These are phyloP conservation scores for Colostygia pectinataria DNA, from an alignment of 2,888 invertebrate species.

Conservation along the genomic window DNA sequence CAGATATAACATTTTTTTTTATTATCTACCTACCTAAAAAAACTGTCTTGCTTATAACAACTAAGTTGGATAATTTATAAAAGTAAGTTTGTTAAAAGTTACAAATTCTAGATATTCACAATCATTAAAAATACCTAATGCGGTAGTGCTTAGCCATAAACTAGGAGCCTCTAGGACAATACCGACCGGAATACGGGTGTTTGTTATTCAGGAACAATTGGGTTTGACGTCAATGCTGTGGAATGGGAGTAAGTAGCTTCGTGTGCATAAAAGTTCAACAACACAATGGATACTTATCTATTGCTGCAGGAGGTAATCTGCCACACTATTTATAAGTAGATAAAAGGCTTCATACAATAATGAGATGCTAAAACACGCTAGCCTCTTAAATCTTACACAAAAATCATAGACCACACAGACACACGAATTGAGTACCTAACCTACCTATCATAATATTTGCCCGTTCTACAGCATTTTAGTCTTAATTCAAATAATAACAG, in stretches of 20 bases:
- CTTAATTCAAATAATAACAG: too few relatives aligned
- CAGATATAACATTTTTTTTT: too few relatives aligned
- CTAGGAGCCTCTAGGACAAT: constrained; percentile 28
- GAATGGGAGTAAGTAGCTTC: constrained; percentile 42
- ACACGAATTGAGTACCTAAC: too few relatives aligned
- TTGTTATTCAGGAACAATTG: constrained; percentile 49
- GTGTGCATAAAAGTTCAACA: constrained; percentile 22
- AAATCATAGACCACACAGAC: too few relatives aligned
- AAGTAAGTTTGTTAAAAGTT: too few relatives aligned
- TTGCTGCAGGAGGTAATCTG: constrained; percentile 6
- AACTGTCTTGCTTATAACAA: too few relatives aligned
- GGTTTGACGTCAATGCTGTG: constrained; percentile 50
- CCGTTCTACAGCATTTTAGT: too few relatives aligned
- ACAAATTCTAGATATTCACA: too few relatives aligned
- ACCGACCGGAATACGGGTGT: constrained; percentile 47
- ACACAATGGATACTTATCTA: constrained; percentile 13
- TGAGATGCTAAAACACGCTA: too few relatives aligned
- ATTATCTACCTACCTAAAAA: not conserved
- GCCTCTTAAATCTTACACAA: too few relatives aligned
- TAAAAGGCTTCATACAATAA: constrained; percentile 8
- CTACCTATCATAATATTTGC: too few relatives aligned
- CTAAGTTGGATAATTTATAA: too few relatives aligned
- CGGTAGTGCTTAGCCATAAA: constrained; percentile 6
- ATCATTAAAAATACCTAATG: not conserved
- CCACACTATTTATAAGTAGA: not conserved